Conservation (phyloP, 2,888 invertebrate genomes). For the Andrena flavipes region DNA sequence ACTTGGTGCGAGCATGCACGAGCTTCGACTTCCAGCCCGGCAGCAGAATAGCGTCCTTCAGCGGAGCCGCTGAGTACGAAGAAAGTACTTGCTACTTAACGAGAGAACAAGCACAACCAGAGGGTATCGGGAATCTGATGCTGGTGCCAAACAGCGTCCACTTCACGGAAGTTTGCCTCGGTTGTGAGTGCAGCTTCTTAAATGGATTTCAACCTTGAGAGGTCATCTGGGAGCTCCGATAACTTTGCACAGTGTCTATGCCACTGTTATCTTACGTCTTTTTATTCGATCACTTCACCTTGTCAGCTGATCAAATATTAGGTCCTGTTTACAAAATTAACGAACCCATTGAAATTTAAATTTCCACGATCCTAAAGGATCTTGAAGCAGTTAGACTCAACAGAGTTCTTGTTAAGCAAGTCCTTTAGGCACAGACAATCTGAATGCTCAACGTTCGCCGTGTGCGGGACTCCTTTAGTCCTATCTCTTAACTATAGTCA, state of each 20-base stretch:
- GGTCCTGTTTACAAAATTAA: no score
- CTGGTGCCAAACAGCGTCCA: slow-evolving; percentile 95
- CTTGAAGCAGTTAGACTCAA: no score
- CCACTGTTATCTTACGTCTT: not conserved
- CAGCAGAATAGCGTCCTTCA: slow-evolving; percentile 92
- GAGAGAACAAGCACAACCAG: slow-evolving; percentile 93
- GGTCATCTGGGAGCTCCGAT: not conserved
- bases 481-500: no score
- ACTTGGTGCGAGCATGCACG: slow-evolving; percentile 93
- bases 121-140: slow-evolving; percentile 95
- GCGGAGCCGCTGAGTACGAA: slow-evolving; percentile 92
- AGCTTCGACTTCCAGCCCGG: slow-evolving; percentile 97
- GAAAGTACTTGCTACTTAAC: slow-evolving; percentile 95
- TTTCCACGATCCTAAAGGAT: no score
- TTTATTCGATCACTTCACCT: not conserved
- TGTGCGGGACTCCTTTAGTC: no score
- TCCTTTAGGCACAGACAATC: no score
- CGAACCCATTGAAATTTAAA: no score
- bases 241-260: not conserved
- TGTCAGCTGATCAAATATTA: no score
- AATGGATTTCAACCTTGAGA: not conserved
- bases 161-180: slow-evolving; percentile 95
- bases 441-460: no score
- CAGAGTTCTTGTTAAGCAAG: no score
- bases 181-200: slow-evolving; percentile 88